Base-by-base conservation (phyloP, 2,888 invertebrate species). In the Galerucella nymphaeae region DNA sequence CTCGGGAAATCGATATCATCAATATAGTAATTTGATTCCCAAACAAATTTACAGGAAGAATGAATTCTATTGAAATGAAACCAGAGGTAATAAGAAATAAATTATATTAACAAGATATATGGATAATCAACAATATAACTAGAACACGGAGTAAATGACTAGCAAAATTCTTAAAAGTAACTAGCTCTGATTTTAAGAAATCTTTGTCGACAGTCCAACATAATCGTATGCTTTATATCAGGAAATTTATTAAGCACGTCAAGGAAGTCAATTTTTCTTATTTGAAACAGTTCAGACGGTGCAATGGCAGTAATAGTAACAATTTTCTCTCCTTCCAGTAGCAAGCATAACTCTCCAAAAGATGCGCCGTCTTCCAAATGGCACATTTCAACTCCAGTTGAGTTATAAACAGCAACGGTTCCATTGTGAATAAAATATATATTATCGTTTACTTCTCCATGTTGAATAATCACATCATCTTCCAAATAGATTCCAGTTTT, bases 261-360 rank as follows among this genome's bases (percentile, higher is more conserved):
- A 8, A 82, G 80, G 75, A 89, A 88, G 72, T 87, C 85, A 18
- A 78, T 79, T 48, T 87, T 83, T 8, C 79, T 78, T n/a, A 89
- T 75, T 20, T 83, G 77, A 67, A 85, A 86, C 53, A 88, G 77
- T 74, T 88, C 88, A 71, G 87, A 86, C 23, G 85, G 86, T 75
- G 88, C 88, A n/a, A 87, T 81, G 0, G 89, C 88, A 1, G 86
- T 76, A 2, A 88, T 85, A 11, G 80, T 87, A 0, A 86, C 87
- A 2, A 84, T 81, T 16, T 86, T 81, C 11, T 82, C 82, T 73
- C 87, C 86, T 57, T 85, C 85, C 80, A 87, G 84, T 9, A 89
- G 80, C 57, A 88, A 74, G 0, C 87, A 84, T 55, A 88, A 82
- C 78, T 89, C 88, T 0, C 88, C 89, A 75, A 89, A 89, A 77